Evolutionary conservation across 2,888 invertebrate species (phyloP).

Genomic region (Reticulitermes lucifugus): DNA sequence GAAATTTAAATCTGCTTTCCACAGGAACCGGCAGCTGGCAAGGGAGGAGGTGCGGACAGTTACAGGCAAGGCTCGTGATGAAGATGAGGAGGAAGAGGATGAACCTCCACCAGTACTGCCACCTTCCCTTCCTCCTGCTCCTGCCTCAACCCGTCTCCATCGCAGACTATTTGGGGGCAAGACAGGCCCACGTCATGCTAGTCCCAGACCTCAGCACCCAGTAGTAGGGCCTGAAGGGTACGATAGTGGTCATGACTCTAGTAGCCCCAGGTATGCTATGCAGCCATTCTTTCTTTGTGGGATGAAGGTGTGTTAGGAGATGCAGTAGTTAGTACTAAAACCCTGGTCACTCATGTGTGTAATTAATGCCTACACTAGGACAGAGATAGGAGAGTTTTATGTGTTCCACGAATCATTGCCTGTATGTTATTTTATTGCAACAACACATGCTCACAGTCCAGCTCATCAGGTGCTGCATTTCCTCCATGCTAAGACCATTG

Average conservation of each 20-base stretch:
- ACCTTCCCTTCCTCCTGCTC: conserved; percentile 64
- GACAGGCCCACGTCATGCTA: neutral
- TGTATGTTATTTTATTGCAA: too few species aligned
- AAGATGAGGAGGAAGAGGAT: conserved; percentile 56
- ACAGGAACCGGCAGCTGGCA: neutral
- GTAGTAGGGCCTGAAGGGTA: conserved; percentile 55
- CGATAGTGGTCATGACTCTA: conserved; percentile 84
- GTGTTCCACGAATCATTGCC: too few species aligned
- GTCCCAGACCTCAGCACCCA: conserved; percentile 7
- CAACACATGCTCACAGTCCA: too few species aligned
- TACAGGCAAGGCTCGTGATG: conserved; percentile 60
- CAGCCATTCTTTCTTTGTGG: conserved; percentile 6
- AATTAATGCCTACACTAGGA: too few species aligned
- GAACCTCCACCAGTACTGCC: conserved; percentile 46
- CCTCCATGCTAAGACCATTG: too few species aligned
- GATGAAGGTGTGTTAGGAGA: neutral
- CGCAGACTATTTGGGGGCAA: conserved; percentile 39
- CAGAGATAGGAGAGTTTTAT: too few species aligned
- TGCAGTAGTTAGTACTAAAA: too few species aligned
- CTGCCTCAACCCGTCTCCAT: conserved; percentile 55
- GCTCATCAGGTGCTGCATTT: too few species aligned
- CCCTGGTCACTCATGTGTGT: too few species aligned
- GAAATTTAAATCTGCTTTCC: too few species aligned
- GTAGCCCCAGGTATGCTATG: conserved; percentile 39
- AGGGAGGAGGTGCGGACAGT: conserved; percentile 57